Evolutionary conservation across 2,113 vertebrate species (phyloP).

Genomic region (Sebastes schlegelii): DNA sequence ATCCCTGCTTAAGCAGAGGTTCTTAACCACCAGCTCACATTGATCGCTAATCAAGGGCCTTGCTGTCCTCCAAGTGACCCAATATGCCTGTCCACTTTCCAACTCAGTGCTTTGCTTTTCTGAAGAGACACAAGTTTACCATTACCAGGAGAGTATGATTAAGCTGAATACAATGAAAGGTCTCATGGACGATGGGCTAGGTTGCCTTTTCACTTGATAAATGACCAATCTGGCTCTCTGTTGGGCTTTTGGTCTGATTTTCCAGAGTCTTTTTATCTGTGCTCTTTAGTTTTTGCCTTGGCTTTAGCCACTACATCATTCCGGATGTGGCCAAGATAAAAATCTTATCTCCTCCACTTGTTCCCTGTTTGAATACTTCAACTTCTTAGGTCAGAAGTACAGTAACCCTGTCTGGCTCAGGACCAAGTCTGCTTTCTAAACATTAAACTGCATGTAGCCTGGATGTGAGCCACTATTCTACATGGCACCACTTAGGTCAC

Average conservation of each 20-base stretch:
- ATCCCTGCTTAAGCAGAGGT: not conserved
- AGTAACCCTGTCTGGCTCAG: conserved; percentile 43
- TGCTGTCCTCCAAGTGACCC: conserved; percentile 17
- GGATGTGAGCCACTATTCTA: not conserved
- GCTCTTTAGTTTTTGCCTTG: conserved; percentile 33
- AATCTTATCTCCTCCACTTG: conserved; percentile 63
- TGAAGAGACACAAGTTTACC: conserved; percentile 2
- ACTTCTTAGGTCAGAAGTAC: conserved; percentile 48
- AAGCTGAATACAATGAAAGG: conserved; percentile 24
- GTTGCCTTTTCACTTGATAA: conserved; percentile 33
- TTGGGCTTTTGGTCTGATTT: conserved; percentile 9
- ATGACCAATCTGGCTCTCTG: conserved; percentile 6
- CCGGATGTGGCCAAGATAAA: conserved; percentile 57
- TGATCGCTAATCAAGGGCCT: not conserved
- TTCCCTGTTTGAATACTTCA: conserved; percentile 55
- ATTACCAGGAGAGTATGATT: conserved; percentile 34
- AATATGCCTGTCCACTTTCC: conserved; percentile 1
- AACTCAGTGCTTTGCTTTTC: conserved; percentile 10
- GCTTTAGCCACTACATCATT: conserved; percentile 47
- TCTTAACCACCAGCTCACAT: not conserved
- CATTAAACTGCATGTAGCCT: conserved; percentile 12
- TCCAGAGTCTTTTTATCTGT: conserved; percentile 14
- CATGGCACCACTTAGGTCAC: not conserved
- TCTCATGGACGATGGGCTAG: conserved; percentile 6
- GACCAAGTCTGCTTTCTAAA: conserved; percentile 40